These are phyloP conservation scores for Cydia splendana DNA, from an alignment of 1,140 invertebrate genomes.

Conservation along the genomic window DNA sequence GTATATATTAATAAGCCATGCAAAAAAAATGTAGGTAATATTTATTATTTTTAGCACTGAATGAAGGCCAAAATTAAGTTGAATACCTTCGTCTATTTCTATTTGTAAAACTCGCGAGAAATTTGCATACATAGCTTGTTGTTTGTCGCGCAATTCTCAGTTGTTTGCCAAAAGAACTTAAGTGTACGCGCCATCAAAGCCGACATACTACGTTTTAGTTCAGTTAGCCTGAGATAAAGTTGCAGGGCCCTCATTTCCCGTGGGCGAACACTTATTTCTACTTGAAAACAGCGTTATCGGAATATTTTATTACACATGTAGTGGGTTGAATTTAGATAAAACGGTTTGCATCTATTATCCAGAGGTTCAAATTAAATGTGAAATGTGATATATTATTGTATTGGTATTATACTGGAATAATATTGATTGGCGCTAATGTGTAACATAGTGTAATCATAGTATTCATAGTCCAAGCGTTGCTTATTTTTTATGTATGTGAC, in stretches of 20 bases:
- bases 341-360: slow-evolving; percentile 1
- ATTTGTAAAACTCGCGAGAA: background rate
- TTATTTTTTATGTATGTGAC: too few relatives aligned
- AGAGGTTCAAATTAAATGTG: background rate
- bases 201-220: background rate
- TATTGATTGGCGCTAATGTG: too few relatives aligned
- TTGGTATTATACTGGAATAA: too few relatives aligned
- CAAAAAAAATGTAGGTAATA: too few relatives aligned
- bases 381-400: background rate
- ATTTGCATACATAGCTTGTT: slow-evolving; percentile 11
- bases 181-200: background rate
- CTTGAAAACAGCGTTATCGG: slow-evolving; percentile 25
- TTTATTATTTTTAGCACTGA: background rate
- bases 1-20: too few relatives aligned
- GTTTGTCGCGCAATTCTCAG: background rate
- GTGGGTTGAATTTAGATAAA: background rate
- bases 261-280: slow-evolving; percentile 21
- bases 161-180: background rate
- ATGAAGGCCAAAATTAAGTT: background rate
- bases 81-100: background rate
- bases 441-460: too few relatives aligned
- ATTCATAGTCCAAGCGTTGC: too few relatives aligned
- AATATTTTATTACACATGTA: slow-evolving; percentile 26
- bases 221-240: background rate
- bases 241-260: slow-evolving; percentile 15